A percentile compares a stretch with the other conserved stretches of the same genome.
Conservation (phyloP, 2,888 invertebrate species). For the Drosophila helvetica region DNA sequence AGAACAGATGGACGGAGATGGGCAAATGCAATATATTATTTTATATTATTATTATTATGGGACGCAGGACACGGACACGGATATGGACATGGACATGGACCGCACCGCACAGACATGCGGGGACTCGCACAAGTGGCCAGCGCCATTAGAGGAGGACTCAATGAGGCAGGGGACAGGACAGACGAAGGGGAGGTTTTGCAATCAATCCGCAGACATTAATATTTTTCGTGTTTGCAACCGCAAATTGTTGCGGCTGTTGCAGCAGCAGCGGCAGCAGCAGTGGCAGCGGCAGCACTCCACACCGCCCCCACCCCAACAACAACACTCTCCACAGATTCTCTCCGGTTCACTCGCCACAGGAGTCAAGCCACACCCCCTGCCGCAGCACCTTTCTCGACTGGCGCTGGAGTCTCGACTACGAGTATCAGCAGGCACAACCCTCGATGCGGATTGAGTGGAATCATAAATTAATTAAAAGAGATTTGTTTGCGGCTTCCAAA, state of each 20-base stretch:
- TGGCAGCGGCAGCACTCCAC: conserved; percentile 18
- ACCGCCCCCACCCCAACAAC: background rate
- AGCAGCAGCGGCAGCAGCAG: conserved; percentile 27
- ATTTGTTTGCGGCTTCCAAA: conserved; percentile 82
- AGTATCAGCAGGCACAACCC: conserved; percentile 69
- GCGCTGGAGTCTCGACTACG: conserved; percentile 13
- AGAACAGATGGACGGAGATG: conserved; percentile 55
- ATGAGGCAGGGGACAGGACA: background rate
- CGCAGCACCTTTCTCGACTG: conserved; percentile 14
- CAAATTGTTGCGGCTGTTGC: conserved; percentile 77
- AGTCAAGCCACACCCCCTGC: conserved; percentile 24
- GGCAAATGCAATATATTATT: conserved; percentile 71
- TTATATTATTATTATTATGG: conserved; percentile 68
- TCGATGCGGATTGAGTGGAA: conserved; percentile 80
- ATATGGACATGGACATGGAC: conserved; percentile 15
- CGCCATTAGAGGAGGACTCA: conserved; percentile 20
- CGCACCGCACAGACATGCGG: conserved; percentile 30
- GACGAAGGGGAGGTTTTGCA: conserved; percentile 48
- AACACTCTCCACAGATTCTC: background rate
- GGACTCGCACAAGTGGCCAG: conserved; percentile 68
- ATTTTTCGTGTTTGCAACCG: conserved; percentile 78
- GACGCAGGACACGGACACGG: conserved; percentile 42
- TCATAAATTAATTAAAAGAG: conserved; percentile 83
- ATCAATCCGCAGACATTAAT: conserved; percentile 78
- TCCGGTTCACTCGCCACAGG: conserved; percentile 13